These are phyloP conservation scores for Apodemus sylvaticus DNA, from an alignment of 2,113 vertebrate genomes.

Conservation along the genomic window DNA sequence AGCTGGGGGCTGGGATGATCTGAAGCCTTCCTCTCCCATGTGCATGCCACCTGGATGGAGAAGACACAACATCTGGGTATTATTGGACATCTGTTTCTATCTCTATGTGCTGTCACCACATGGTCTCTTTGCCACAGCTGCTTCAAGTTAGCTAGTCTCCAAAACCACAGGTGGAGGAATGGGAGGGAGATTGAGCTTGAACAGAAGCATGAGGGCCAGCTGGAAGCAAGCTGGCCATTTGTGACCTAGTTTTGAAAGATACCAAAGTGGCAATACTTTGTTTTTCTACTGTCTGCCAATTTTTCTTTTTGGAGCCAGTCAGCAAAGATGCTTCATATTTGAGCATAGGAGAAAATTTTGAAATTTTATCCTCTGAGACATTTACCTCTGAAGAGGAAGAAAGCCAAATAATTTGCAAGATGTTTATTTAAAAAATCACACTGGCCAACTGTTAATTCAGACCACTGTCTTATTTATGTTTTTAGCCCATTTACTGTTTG, in stretches of 20 bases:
- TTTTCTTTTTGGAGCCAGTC: background rate
- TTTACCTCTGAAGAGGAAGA: background rate
- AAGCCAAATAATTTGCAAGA: constrained; percentile 1
- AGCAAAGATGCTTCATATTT: background rate
- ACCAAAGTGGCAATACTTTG: background rate
- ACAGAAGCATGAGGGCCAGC: background rate
- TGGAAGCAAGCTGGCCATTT: constrained; percentile 8
- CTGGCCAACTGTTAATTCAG: background rate
- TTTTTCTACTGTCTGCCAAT: background rate
- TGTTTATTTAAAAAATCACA: background rate
- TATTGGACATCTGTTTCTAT: background rate
- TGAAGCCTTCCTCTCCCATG: background rate
- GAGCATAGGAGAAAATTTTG: background rate
- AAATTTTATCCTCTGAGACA: too few relatives aligned
- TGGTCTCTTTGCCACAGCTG: background rate
- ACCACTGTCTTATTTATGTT: background rate
- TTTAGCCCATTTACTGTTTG: background rate
- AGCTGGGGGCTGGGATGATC: too few relatives aligned
- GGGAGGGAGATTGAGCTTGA: background rate
- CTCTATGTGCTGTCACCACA: background rate
- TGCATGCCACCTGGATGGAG: background rate
- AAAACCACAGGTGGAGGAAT: background rate
- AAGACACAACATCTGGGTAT: constrained; percentile 10
- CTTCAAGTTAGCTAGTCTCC: constrained; percentile 15
- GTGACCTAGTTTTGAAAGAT: constrained; percentile 22